Conservation (phyloP, 2,797 vertebrate genomes). For the Columba guinea region DNA sequence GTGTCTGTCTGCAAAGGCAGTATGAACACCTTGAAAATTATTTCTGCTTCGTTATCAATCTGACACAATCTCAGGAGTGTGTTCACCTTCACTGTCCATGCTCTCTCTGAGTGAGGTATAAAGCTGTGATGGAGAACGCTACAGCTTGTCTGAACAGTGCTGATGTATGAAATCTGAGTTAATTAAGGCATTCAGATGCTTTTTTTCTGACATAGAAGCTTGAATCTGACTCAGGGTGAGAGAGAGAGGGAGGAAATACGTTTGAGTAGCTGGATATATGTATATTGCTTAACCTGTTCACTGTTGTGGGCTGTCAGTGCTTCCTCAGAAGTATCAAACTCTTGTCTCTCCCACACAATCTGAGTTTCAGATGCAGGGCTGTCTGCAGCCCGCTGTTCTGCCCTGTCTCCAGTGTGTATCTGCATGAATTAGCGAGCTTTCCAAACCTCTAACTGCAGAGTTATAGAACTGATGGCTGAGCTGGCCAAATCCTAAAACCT, state of each 20-base stretch:
- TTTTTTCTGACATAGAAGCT: slow-evolving; percentile 81
- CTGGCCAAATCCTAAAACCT: background rate
- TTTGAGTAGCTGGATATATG: slow-evolving; percentile 85
- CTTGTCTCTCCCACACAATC: slow-evolving; percentile 56
- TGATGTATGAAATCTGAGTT: slow-evolving; percentile 87
- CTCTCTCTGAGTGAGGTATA: background rate
- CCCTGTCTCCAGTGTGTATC: slow-evolving; percentile 73
- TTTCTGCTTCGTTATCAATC: background rate
- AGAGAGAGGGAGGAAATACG: slow-evolving; percentile 80
- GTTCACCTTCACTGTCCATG: background rate
- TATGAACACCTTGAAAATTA: background rate
- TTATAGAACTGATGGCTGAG: background rate
- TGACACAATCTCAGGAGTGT: background rate
- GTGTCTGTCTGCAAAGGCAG: background rate
- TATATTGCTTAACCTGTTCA: slow-evolving; percentile 85
- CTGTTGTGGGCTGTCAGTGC: slow-evolving; percentile 84
- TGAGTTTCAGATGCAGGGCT: slow-evolving; percentile 75
- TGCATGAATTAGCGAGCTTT: slow-evolving; percentile 71
- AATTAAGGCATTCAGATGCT: slow-evolving; percentile 86
- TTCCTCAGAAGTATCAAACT: slow-evolving; percentile 78
- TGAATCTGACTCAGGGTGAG: slow-evolving; percentile 84
- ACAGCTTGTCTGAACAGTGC: slow-evolving; percentile 57
- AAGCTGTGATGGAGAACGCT: slow-evolving; percentile 9
- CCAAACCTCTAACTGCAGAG: background rate
- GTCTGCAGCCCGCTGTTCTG: slow-evolving; percentile 79